A percentile compares a stretch with the other conserved stretches of the same genome.
These are phyloP conservation scores for Microctonus hyperodae DNA, from an alignment of 2,888 invertebrate species.

Conservation along the genomic window DNA sequence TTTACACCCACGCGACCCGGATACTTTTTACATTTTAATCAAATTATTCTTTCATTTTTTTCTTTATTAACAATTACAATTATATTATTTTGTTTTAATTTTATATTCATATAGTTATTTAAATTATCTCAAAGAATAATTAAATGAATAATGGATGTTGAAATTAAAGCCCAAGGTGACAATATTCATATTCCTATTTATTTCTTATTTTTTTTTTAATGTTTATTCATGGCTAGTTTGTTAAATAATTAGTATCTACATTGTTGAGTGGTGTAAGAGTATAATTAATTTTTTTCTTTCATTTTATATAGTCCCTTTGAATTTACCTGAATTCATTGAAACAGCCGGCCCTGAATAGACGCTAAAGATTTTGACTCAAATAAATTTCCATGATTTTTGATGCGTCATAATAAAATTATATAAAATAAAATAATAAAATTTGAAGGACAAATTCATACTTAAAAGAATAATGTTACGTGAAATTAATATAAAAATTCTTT, in stretches of 20 bases:
- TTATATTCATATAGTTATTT: conserved; percentile 7
- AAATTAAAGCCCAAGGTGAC: not conserved
- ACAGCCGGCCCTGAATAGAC: not conserved
- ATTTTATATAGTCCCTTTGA: conserved; percentile 28
- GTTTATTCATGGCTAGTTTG: not conserved
- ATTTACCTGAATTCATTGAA: conserved; percentile 39
- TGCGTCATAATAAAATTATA: not conserved
- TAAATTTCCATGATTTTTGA: not conserved
- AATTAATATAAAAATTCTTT: no score
- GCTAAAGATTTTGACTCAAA: not conserved
- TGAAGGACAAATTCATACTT: no score
- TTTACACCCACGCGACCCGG: conserved; percentile 42
- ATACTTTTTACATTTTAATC: conserved; percentile 50
- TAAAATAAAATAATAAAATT: not conserved
- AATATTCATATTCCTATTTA: no score
- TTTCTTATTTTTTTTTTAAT: not conserved
- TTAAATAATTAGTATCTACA: not conserved
- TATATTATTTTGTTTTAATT: not conserved
- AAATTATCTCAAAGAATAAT: conserved; percentile 6
- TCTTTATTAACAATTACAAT: not conserved
- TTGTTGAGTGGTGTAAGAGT: not conserved
- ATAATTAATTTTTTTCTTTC: not conserved
- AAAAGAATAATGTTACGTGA: no score
- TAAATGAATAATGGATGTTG: conserved; percentile 3
- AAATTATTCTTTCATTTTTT: conserved; percentile 4